phyloP scores from a whole-genome alignment of 2,888 invertebrate species.

The Allolobophora icterica region DNA sequence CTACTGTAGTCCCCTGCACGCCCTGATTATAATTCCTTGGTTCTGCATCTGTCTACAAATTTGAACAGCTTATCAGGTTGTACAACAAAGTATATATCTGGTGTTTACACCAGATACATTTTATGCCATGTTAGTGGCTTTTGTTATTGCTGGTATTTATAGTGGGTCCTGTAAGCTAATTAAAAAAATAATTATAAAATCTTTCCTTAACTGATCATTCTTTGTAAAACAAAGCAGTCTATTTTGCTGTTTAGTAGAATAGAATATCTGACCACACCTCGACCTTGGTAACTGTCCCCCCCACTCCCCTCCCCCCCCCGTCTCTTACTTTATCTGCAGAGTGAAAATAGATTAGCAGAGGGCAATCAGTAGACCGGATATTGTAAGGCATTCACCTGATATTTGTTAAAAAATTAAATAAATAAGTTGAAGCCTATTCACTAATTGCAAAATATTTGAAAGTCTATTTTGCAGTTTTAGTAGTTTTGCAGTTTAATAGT shows the following conservation, averaged over 20 bases:
- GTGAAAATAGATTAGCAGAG: no score
- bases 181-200: background rate
- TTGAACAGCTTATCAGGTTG: slow-evolving; percentile 17
- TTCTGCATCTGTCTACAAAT: background rate
- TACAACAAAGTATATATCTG: background rate
- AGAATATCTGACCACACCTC: background rate
- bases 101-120: background rate
- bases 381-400: no score
- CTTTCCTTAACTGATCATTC: background rate
- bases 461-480: no score
- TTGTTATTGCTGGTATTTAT: background rate
- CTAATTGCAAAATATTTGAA: no score
- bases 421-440: no score
- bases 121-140: background rate
- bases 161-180: background rate
- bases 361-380: no score
- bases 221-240: background rate
- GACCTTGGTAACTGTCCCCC: no score
- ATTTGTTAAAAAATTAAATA: no score
- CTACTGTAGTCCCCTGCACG: background rate
- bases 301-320: no score
- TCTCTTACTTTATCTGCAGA: no score
- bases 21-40: slow-evolving; percentile 17
- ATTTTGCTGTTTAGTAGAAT: background rate
- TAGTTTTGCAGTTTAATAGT: no score